Percentiles rank a stretch among this genome's conserved stretches.
Evolutionary conservation across 2,113 vertebrate genomes (phyloP).

Genomic region (Pollimyrus isidori): DNA sequence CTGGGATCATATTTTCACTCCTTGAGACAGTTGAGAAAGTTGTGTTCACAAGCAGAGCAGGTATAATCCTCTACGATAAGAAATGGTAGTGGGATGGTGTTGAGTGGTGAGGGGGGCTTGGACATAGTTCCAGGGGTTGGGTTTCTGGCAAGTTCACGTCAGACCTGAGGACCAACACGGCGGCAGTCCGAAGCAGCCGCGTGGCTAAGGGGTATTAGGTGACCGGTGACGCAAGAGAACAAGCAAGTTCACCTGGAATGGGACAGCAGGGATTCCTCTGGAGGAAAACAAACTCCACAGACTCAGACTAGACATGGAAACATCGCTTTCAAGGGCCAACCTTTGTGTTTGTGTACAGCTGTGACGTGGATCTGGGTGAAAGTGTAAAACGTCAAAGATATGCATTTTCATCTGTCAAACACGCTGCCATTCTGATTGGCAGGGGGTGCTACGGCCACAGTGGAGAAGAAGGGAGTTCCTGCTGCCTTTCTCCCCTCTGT

Average conservation of each 20-base stretch:
- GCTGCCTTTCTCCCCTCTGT: constrained; percentile 30
- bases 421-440: constrained; percentile 19
- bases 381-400: background rate
- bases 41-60: background rate
- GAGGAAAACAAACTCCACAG: background rate
- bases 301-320: background rate
- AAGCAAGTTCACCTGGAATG: background rate
- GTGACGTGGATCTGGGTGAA: background rate
- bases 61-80: background rate
- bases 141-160: background rate
- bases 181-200: background rate
- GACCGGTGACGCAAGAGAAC: background rate
- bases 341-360: background rate
- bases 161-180: background rate
- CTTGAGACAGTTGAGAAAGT: background rate
- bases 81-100: background rate
- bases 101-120: background rate
- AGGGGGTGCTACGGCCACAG: constrained; percentile 26
- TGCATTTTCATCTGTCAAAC: constrained; percentile 21
- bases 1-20: background rate
- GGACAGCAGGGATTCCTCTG: background rate
- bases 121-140: background rate
- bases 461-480: constrained; percentile 22
- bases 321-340: background rate
- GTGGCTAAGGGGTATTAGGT: background rate